These are phyloP conservation scores for Porites cylindrica DNA, from an alignment of 92 coral and sea anemone genomes.

Conservation along the genomic window DNA sequence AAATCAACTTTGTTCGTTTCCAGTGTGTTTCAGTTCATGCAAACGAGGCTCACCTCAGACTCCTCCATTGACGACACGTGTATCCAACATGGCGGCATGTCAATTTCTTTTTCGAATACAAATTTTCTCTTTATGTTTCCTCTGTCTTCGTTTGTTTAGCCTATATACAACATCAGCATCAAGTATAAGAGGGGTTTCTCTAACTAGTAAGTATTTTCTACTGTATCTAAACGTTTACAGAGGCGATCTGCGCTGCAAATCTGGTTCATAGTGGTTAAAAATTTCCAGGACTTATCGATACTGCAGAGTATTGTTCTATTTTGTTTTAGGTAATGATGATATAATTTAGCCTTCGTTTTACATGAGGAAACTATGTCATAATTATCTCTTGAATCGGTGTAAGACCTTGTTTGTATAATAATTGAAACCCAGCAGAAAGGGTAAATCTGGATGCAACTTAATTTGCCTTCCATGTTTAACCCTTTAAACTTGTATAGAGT, in stretches of 20 bases:
- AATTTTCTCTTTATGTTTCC: slow-evolving; percentile 41
- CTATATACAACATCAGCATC: slow-evolving; percentile 24
- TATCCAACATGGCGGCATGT: slow-evolving; percentile 82
- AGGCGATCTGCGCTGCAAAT: neutral
- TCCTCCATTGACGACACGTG: slow-evolving; percentile 74
- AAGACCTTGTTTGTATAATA: no score
- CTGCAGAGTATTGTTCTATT: no score
- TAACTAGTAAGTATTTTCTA: slow-evolving; percentile 71
- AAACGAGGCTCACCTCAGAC: slow-evolving; percentile 36
- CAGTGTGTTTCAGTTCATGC: neutral
- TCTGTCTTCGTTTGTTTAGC: slow-evolving; percentile 38
- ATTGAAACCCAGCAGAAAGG: no score
- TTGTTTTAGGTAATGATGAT: no score
- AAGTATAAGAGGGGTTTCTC: slow-evolving; percentile 78
- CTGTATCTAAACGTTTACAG: neutral
- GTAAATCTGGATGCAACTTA: no score
- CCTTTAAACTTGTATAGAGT: no score
- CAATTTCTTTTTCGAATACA: neutral
- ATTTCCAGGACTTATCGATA: no score
- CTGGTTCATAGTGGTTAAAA: neutral
- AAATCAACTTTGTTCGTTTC: neutral
- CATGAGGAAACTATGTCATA: no score
- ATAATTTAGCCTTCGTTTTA: no score
- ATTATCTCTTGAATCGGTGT: no score
- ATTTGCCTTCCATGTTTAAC: no score